Evolutionary conservation across 2,888 invertebrate genomes (phyloP).

Genomic region (Halocaridina rubra): DNA sequence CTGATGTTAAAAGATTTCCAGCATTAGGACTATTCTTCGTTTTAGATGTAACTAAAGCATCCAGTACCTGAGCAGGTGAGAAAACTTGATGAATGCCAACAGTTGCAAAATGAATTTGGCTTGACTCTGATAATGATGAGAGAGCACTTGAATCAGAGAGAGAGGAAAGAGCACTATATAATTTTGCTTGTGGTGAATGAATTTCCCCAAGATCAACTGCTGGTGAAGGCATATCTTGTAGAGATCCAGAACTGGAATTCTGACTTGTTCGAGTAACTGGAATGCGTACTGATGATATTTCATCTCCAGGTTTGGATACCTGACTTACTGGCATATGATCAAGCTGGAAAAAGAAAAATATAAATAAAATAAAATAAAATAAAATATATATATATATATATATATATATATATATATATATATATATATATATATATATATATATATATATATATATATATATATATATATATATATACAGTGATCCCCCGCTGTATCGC

Average conservation of each 20-base stretch:
- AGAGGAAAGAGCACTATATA: constrained; percentile 30
- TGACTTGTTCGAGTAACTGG: constrained; percentile 12
- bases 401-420: no score
- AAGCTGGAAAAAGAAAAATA: not conserved
- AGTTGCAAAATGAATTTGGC: not conserved
- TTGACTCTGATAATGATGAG: constrained; percentile 15
- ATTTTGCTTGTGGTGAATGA: constrained; percentile 1
- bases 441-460: no score
- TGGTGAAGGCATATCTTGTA: constrained; percentile 3
- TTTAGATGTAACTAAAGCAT: constrained; percentile 32
- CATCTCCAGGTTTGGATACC: not conserved
- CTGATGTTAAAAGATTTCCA: not conserved
- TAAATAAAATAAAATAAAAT: no score
- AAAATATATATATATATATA: no score
- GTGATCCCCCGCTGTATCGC: no score
- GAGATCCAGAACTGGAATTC: not conserved
- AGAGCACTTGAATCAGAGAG: constrained; percentile 27
- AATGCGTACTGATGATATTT: not conserved
- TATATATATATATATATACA: no score
- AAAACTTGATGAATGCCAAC: constrained; percentile 15
- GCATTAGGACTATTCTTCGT: constrained; percentile 10
- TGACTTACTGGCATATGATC: not conserved
- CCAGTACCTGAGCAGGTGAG: constrained; percentile 21
- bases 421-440: no score
- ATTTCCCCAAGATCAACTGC: not conserved